A percentile compares a stretch with the other conserved stretches of the same genome.
These are phyloP conservation scores for Andrena flavipes DNA, from an alignment of 2,888 invertebrate genomes.

Conservation along the genomic window DNA sequence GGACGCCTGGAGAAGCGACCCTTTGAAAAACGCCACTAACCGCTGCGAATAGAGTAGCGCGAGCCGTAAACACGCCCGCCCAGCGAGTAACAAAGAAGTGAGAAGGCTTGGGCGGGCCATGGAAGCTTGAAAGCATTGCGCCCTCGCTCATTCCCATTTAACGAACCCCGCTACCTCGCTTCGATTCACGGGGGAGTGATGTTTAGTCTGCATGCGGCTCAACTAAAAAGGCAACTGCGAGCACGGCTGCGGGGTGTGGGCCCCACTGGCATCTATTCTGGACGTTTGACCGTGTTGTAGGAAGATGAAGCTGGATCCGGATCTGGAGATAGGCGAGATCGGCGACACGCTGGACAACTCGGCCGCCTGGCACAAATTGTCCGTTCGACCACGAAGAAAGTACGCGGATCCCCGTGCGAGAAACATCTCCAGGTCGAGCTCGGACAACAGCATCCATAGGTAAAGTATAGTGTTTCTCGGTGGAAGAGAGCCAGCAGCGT, in stretches of 20 bases:
- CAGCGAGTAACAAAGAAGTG: slow-evolving; percentile 41
- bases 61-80: slow-evolving; percentile 24
- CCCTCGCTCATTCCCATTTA: neutral
- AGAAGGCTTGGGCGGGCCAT: slow-evolving; percentile 16
- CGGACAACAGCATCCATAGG: slow-evolving; percentile 69
- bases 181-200: slow-evolving; percentile 38
- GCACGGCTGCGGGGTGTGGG: neutral
- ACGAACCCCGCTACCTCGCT: slow-evolving; percentile 40
- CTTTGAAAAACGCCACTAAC: neutral
- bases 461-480: slow-evolving; percentile 28
- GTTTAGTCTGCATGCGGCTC: slow-evolving; percentile 44
- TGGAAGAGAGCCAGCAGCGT: neutral
- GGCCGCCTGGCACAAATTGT: slow-evolving; percentile 91
- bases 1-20: neutral
- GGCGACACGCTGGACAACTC: slow-evolving; percentile 89
- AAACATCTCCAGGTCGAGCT: slow-evolving; percentile 74
- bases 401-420: slow-evolving; percentile 86
- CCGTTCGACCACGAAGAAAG: slow-evolving; percentile 90
- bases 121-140: slow-evolving; percentile 7
- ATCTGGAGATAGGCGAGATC: slow-evolving; percentile 87
- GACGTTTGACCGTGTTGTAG: slow-evolving; percentile 73
- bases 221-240: slow-evolving; percentile 27
- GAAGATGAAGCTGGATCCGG: slow-evolving; percentile 86
- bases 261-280: slow-evolving; percentile 14
- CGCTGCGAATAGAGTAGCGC: slow-evolving; percentile 8